Conservation (phyloP, 2,888 invertebrate genomes). For the Chromoteleia sp. region DNA sequence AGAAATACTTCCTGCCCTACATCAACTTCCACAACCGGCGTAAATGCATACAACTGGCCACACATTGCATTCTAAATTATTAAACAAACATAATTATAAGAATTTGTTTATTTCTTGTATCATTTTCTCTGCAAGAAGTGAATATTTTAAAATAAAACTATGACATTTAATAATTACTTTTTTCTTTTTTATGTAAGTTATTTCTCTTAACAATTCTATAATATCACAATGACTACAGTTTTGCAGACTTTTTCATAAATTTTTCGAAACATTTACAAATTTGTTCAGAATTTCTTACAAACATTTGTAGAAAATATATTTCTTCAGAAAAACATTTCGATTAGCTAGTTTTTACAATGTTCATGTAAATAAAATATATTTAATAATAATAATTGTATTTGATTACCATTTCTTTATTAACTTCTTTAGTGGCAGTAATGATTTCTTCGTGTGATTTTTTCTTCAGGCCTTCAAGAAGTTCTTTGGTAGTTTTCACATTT, state of each 20-base stretch:
- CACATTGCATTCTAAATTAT: slow-evolving; percentile 74
- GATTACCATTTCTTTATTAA: slow-evolving; percentile 72
- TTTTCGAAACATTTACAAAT: no score
- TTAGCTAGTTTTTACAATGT: no score
- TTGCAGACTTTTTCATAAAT: no score
- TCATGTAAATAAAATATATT: background rate
- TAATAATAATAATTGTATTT: background rate
- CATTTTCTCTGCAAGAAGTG: no score
- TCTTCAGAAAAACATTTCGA: no score
- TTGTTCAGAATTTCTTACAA: no score
- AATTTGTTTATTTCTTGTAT: background rate
- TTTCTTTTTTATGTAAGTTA: no score
- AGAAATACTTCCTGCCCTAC: slow-evolving; percentile 80
- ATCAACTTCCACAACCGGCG: slow-evolving; percentile 78
- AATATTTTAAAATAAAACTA: no score
- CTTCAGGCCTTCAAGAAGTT: slow-evolving; percentile 72
- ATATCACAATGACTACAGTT: no score
- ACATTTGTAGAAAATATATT: no score
- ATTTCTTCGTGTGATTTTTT: slow-evolving; percentile 75
- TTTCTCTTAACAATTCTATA: no score
- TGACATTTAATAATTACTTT: no score
- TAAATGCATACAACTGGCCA: slow-evolving; percentile 75
- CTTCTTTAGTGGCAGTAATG: slow-evolving; percentile 72
- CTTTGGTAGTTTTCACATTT: slow-evolving; percentile 76
- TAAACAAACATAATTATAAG: background rate